Evolutionary conservation across 2,113 vertebrate species (phyloP).

Genomic region (Bathybates hornii): DNA sequence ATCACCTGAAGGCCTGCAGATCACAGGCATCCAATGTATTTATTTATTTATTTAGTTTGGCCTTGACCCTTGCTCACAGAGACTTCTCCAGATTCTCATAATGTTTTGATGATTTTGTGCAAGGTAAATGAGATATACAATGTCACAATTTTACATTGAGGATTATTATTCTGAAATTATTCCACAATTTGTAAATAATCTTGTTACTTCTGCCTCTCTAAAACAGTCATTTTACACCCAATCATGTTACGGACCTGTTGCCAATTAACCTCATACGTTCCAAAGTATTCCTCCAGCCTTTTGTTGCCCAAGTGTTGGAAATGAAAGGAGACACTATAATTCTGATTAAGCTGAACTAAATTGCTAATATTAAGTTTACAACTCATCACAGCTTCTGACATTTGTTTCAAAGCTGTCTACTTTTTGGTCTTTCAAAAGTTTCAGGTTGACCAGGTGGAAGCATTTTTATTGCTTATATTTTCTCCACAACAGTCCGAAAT

Average conservation of each 20-base stretch:
- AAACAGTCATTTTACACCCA: neutral
- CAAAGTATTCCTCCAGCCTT: neutral
- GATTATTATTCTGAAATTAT: neutral
- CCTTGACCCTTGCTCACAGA: neutral
- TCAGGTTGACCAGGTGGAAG: neutral
- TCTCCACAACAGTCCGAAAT: neutral
- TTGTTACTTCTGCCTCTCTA: neutral
- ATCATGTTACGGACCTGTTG: neutral
- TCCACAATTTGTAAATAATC: neutral
- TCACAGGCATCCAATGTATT: neutral
- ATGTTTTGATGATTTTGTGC: neutral
- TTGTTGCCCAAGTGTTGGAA: neutral
- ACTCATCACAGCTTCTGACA: neutral
- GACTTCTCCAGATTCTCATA: neutral
- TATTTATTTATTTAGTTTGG: neutral
- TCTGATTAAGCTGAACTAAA: neutral
- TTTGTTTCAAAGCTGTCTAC: neutral
- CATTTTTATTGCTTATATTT: neutral
- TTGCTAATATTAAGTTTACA: neutral
- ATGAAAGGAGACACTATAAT: neutral
- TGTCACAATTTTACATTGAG: neutral
- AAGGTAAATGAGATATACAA: neutral
- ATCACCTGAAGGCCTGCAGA: neutral
- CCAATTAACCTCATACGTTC: accelerated
- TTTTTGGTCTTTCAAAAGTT: neutral